Evolutionary conservation across 37 sponge, comb jelly and placozoan genomes (phyloP).

Genomic region (Oopsacas minuta): DNA sequence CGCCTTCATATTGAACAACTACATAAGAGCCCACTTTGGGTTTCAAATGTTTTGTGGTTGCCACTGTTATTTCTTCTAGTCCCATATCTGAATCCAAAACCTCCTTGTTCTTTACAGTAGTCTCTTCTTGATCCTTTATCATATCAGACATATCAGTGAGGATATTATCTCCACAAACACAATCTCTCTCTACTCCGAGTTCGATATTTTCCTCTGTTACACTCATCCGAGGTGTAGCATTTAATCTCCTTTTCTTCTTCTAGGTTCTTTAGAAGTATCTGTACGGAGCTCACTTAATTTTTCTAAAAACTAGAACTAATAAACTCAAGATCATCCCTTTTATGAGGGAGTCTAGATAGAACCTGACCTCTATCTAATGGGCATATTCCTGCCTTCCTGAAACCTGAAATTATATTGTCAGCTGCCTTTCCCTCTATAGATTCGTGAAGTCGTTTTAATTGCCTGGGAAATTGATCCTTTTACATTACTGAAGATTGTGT

Average conservation of each 20-base stretch:
- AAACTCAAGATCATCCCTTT: constrained; percentile 7
- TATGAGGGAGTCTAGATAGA: constrained; percentile 9
- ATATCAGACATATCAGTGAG: neutral
- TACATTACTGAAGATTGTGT: neutral
- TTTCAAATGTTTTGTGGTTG: constrained; percentile 17
- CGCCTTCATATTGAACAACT: constrained; percentile 21
- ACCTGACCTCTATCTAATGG: constrained; percentile 17
- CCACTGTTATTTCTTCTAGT: neutral
- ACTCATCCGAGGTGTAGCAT: constrained; percentile 15
- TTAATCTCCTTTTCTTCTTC: neutral
- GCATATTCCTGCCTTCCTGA: constrained; percentile 1
- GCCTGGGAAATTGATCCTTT: constrained; percentile 17
- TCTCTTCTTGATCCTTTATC: constrained; percentile 1
- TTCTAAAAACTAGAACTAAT: neutral
- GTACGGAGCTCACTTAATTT: constrained; percentile 15
- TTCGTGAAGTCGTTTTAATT: constrained; percentile 14
- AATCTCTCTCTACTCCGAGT: neutral
- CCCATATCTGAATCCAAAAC: neutral
- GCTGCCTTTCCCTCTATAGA: neutral
- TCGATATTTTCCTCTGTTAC: constrained; percentile 1
- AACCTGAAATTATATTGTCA: constrained; percentile 12
- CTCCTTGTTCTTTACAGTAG: neutral
- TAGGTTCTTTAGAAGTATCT: constrained; percentile 9
- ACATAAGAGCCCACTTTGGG: constrained; percentile 14
- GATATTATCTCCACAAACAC: constrained; percentile 15